Evolutionary conservation across 2,113 vertebrate species (phyloP), one percentile per base, ranked within the genome.

Genomic region (Gymnocephalus cernua): DNA sequence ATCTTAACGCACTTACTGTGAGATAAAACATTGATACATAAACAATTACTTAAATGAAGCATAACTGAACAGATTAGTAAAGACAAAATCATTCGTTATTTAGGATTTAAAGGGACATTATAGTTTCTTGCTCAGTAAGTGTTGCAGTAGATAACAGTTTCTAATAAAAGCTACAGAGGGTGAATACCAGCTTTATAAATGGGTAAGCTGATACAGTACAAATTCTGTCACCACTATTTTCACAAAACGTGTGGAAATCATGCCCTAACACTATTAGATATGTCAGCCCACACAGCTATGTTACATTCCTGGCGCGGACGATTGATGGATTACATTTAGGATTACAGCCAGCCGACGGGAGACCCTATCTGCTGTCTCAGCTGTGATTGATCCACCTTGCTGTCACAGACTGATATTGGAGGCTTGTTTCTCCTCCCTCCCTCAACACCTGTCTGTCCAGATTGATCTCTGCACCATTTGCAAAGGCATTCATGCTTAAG

Each of bases 321-420:
- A 72, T 87, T 93, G 92, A 94, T 86, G 89, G 93, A 94, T 94
- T 90, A 91, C 86, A 83, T 82, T 87, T 35, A 87, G 89, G 91
- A 92, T 93, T 91, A 92, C 78, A 83, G 79, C 61, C 71, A 65
- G 78, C 56, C 68, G 16, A 73, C 72, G 27, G 84, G 84, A 90
- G 21, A 44, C 79, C 44, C 83, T 86, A 86, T 85, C 79, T 50
- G 75, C 80, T 53, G 77, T 85, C 80, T 79, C 59, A 3, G 82
- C 67, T 1, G 38, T 83, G 93, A 94, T 88, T 91, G 94, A 95
- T 94, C 87, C 78, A 77, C 71, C 83, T 77, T 11, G 48, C 85
- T 27, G 68, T 85, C 82, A 75, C 87, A 68, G 47, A 59, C 84
- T 86, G 89, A 90, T 91, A 91, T 85, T 21, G 77, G 80, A 90